Conservation (phyloP, 2,113 vertebrate genomes). For the Cervus canadensis region DNA sequence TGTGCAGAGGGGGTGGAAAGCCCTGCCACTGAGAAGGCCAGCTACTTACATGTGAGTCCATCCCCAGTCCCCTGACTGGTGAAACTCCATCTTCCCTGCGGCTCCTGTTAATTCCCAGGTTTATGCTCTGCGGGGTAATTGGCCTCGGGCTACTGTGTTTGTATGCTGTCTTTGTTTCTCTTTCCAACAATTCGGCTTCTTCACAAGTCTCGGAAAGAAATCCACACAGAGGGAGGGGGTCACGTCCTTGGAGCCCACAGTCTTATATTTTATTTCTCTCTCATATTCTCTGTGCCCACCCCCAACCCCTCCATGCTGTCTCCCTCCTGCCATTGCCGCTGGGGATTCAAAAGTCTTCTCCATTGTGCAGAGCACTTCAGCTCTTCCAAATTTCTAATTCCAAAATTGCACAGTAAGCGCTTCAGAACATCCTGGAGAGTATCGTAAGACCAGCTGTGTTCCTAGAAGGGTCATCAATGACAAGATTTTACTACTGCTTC, state of each 20-base stretch:
- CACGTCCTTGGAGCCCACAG: not conserved
- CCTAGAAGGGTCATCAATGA: not conserved
- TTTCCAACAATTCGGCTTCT: not conserved
- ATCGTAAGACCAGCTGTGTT: not conserved
- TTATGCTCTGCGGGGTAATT: not conserved
- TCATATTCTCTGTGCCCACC: not conserved
- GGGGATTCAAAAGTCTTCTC: not conserved
- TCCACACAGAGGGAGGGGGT: not conserved
- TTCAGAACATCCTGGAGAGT: not conserved
- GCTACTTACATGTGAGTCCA: not conserved
- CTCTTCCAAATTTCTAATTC: conserved; percentile 21
- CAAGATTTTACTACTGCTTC: not conserved
- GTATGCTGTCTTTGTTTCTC: not conserved
- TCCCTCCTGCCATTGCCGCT: not conserved
- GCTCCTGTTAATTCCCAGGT: not conserved
- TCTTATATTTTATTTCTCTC: not conserved
- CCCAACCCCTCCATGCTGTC: too few relatives aligned
- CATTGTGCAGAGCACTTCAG: not conserved
- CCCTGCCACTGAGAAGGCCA: not conserved
- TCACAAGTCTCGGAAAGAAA: not conserved
- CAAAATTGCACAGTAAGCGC: not conserved
- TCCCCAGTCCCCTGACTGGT: not conserved
- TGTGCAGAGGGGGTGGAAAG: not conserved
- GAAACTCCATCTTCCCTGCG: not conserved
- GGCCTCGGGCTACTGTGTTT: not conserved